Percentiles rank a stretch among this genome's conserved stretches.
Evolutionary conservation across 1,140 invertebrate genomes (phyloP).

Genomic region (Platyura marginata): DNA sequence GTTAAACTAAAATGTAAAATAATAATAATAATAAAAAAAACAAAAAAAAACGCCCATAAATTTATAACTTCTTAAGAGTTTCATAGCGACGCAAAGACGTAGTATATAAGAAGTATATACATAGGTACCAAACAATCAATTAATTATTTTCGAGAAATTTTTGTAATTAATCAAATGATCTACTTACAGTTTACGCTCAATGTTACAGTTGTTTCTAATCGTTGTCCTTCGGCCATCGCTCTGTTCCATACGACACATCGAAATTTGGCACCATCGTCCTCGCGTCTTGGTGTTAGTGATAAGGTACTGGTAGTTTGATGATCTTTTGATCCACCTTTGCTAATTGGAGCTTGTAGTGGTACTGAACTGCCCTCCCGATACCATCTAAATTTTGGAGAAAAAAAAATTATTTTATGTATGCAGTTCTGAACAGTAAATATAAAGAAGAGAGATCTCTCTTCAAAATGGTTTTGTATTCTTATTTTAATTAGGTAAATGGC

Average conservation of each 20-base stretch:
- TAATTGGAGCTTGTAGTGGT: conserved; percentile 44
- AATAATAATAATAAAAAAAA: too few species aligned
- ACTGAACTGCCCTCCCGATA: conserved; percentile 42
- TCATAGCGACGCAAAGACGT: too few species aligned
- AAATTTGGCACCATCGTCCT: conserved; percentile 66
- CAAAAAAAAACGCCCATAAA: too few species aligned
- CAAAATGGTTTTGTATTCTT: background rate
- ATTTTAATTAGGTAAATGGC: background rate
- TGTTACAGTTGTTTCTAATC: conserved; percentile 55
- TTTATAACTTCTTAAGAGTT: too few species aligned
- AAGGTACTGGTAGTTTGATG: conserved; percentile 55
- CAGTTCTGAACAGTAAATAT: background rate
- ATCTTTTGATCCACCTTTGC: conserved; percentile 43
- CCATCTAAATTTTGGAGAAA: conserved; percentile 31
- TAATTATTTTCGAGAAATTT: too few species aligned
- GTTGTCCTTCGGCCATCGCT: conserved; percentile 59
- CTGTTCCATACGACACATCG: conserved; percentile 75
- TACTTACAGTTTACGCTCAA: conserved; percentile 81
- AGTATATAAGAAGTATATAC: too few species aligned
- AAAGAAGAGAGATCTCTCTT: too few species aligned
- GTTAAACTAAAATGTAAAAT: too few species aligned
- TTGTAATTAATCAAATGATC: background rate
- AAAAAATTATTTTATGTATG: too few species aligned
- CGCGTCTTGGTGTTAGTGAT: conserved; percentile 49
- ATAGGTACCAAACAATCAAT: too few species aligned